Conservation (phyloP, 2,797 vertebrate species). For the Eleutherodactylus coqui region DNA sequence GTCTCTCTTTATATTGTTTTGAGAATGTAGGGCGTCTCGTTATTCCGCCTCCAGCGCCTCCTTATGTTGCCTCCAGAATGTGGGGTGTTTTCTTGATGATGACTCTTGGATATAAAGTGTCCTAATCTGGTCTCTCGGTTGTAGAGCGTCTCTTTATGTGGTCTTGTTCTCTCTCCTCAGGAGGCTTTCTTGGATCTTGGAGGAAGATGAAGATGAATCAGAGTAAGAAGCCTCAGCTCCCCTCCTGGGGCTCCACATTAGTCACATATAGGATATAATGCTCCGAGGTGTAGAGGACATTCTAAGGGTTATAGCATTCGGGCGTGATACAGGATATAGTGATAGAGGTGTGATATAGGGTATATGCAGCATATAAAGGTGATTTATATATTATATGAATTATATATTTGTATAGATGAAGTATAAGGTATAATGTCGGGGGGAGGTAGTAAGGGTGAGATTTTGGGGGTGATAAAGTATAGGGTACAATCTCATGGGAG, state of each 20-base stretch:
- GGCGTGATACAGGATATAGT: too few relatives aligned
- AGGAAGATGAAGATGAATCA: slow-evolving; percentile 81
- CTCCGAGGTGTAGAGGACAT: not conserved
- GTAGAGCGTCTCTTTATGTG: not conserved
- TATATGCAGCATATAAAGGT: too few relatives aligned
- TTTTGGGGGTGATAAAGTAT: too few relatives aligned
- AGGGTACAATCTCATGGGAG: too few relatives aligned
- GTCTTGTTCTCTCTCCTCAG: slow-evolving; percentile 63
- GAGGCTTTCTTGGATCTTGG: slow-evolving; percentile 80
- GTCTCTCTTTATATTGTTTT: not conserved
- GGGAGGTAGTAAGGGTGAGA: too few relatives aligned
- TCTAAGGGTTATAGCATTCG: too few relatives aligned
- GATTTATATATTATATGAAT: too few relatives aligned
- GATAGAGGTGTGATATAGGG: too few relatives aligned
- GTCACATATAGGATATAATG: too few relatives aligned
- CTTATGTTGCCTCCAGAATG: not conserved
- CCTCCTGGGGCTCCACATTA: not conserved
- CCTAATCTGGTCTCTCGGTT: not conserved
- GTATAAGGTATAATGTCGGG: too few relatives aligned
- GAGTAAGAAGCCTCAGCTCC: slow-evolving; percentile 69
- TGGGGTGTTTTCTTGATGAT: not conserved
- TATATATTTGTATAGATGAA: too few relatives aligned
- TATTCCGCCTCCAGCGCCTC: not conserved
- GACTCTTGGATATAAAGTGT: not conserved
- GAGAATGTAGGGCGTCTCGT: not conserved